These are phyloP conservation scores for Malurus leucopterus DNA, from an alignment of 2,797 vertebrate species.

Conservation along the genomic window DNA sequence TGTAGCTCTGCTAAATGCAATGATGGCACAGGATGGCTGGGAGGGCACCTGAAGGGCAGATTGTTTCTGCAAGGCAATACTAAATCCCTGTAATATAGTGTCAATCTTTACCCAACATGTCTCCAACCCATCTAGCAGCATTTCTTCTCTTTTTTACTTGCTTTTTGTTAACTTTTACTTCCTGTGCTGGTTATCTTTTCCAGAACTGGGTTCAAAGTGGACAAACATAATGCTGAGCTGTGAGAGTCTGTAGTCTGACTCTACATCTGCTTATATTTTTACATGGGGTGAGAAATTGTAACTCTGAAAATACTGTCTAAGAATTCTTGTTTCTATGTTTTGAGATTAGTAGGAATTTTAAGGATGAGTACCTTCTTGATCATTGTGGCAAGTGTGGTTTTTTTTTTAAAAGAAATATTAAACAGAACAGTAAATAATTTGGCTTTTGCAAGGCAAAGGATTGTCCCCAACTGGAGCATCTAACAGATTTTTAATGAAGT, in stretches of 20 bases:
- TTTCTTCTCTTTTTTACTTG: background rate
- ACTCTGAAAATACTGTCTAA: background rate
- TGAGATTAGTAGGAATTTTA: background rate
- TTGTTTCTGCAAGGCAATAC: background rate
- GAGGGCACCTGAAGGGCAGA: background rate
- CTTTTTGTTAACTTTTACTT: background rate
- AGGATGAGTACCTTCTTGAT: background rate
- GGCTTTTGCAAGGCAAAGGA: background rate
- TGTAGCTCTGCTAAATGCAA: background rate
- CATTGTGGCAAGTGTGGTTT: background rate
- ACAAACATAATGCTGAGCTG: background rate
- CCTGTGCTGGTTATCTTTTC: background rate
- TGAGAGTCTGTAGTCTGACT: background rate
- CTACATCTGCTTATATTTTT: background rate
- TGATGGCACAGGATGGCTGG: fast-evolving
- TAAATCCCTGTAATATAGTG: background rate
- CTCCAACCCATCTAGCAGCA: background rate
- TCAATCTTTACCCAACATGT: background rate
- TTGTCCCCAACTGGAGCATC: background rate
- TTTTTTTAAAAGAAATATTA: background rate
- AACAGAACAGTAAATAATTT: background rate
- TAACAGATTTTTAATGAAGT: conserved; percentile 1
- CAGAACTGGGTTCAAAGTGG: background rate
- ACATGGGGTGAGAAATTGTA: background rate
- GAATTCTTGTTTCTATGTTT: background rate